These are phyloP conservation scores for Mobula hypostoma DNA, from an alignment of 2,113 vertebrate species.

Conservation along the genomic window DNA sequence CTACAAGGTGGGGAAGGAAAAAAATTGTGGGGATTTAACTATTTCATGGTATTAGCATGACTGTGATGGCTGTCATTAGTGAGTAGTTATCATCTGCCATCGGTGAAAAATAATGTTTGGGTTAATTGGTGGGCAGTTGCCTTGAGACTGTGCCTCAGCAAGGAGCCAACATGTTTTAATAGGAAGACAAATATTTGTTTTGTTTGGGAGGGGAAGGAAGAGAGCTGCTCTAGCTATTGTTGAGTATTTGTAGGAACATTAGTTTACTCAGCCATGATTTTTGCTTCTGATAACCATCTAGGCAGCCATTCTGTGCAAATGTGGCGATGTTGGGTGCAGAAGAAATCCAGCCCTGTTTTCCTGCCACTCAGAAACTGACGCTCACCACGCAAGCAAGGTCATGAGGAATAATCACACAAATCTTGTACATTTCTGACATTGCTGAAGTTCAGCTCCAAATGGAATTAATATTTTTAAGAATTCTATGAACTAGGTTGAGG, in stretches of 20 bases:
- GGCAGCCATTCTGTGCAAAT: background rate
- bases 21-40: background rate
- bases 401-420: background rate
- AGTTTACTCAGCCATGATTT: background rate
- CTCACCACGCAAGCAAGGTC: background rate
- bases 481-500: too few species aligned
- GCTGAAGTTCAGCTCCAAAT: background rate
- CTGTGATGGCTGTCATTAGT: background rate
- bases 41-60: background rate
- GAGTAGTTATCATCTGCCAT: background rate
- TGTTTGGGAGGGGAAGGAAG: background rate
- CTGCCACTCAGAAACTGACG: background rate
- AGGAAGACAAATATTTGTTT: conserved; percentile 8
- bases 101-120: background rate
- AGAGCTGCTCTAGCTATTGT: background rate
- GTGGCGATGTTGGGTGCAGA: background rate
- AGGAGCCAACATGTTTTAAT: background rate
- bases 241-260: background rate
- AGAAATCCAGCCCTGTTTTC: background rate
- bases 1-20: background rate
- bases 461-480: background rate
- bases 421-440: background rate
- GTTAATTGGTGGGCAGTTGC: background rate
- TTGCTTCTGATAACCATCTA: background rate
- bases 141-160: background rate